phyloP scores from a whole-genome alignment of 2,113 vertebrate genomes.

The Kryptolebias marmoratus region DNA sequence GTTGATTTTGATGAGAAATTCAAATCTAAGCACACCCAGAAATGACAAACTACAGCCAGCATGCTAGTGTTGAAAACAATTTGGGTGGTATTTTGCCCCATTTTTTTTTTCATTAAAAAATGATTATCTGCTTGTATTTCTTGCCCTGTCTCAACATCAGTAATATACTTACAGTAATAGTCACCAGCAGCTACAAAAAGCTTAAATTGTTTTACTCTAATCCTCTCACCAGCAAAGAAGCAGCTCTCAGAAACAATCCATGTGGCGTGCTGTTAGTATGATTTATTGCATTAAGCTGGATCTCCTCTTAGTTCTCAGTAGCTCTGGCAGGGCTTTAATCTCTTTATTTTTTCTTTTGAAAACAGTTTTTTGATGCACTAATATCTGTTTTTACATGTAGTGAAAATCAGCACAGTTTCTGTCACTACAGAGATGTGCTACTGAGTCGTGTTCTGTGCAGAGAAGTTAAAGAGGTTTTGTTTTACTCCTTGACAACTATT shows the following conservation, averaged over 20 bases:
- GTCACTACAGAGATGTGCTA: neutral
- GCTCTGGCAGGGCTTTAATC: slow-evolving; percentile 17
- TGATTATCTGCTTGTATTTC: no score
- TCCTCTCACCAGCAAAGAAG: neutral
- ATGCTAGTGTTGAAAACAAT: no score
- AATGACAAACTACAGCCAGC: no score
- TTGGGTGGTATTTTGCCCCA: no score
- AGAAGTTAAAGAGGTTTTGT: no score
- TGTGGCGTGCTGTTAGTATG: neutral
- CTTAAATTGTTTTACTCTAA: neutral
- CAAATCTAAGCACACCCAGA: no score
- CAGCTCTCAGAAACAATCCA: neutral
- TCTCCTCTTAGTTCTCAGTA: neutral
- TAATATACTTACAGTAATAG: neutral
- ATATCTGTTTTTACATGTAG: neutral
- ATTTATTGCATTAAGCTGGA: slow-evolving; percentile 16
- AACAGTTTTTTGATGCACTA: neutral
- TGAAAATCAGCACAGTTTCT: neutral
- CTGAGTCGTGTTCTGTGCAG: neutral
- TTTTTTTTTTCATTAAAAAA: no score
- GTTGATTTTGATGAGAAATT: no score
- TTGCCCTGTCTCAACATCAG: no score
- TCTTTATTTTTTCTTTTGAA: slow-evolving; percentile 1
- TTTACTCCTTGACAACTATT: neutral
- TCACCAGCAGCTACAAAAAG: neutral